phyloP scores from a whole-genome alignment of 1,140 invertebrate species.

The Sogatella furcifera region DNA sequence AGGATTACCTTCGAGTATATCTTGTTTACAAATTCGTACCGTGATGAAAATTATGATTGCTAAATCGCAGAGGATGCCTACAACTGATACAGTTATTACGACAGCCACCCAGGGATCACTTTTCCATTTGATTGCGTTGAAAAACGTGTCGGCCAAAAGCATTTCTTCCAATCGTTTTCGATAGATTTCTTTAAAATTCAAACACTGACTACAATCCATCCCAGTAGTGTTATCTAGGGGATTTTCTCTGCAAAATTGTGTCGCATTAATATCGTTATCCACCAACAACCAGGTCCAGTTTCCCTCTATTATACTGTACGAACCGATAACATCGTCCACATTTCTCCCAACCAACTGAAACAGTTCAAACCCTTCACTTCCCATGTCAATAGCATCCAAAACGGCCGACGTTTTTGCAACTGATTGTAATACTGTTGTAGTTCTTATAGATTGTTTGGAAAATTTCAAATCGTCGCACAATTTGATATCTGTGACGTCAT shows the following conservation, averaged over 20 bases:
- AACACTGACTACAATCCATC: conserved; percentile 16
- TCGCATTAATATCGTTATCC: conserved; percentile 1
- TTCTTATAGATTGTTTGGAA: neutral
- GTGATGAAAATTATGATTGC: conserved; percentile 39
- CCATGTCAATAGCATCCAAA: conserved; percentile 6
- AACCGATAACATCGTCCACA: neutral
- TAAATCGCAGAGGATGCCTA: conserved; percentile 35
- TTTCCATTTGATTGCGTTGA: conserved; percentile 26
- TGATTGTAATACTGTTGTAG: neutral
- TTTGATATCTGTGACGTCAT: neutral
- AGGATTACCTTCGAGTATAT: conserved; percentile 43
- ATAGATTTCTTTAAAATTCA: conserved; percentile 13
- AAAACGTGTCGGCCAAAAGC: neutral
- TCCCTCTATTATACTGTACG: conserved; percentile 4
- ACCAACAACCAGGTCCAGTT: conserved; percentile 11
- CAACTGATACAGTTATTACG: conserved; percentile 34
- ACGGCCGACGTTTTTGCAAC: neutral
- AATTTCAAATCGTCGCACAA: conserved; percentile 3
- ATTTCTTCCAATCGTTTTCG: conserved; percentile 12
- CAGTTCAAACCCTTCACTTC: conserved; percentile 10
- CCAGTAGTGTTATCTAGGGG: conserved; percentile 6
- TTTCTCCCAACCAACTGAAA: neutral
- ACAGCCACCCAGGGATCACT: conserved; percentile 36
- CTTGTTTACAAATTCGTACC: conserved; percentile 37
- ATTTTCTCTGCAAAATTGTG: conserved; percentile 8